phyloP scores from a whole-genome alignment of 2,797 vertebrate species.

The Vireo griseus region DNA sequence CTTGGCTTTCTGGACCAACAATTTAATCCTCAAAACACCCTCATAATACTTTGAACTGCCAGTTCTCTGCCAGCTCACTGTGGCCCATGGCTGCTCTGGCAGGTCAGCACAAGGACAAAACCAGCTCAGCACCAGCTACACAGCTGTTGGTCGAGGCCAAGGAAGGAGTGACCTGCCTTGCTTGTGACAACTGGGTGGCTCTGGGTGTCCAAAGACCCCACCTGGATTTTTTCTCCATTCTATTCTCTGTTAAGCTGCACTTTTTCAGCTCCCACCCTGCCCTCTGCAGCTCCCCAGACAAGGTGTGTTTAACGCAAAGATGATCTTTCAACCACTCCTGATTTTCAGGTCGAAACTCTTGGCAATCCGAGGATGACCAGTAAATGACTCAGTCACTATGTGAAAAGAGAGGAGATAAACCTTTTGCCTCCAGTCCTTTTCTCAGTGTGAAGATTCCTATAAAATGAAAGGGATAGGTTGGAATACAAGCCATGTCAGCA shows the following conservation, averaged over 20 bases:
- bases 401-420: background rate
- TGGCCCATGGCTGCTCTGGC: background rate
- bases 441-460: background rate
- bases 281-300: background rate
- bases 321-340: background rate
- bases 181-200: background rate
- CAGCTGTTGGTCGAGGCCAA: fast-evolving
- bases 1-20: background rate
- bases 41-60: background rate
- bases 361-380: background rate
- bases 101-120: background rate
- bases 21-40: background rate
- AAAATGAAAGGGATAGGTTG: background rate
- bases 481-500: background rate
- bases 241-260: background rate
- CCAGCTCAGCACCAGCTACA: background rate
- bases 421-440: background rate
- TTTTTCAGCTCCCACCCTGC: background rate
- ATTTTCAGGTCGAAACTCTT: background rate
- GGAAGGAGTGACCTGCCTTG: background rate
- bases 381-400: background rate
- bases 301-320: background rate
- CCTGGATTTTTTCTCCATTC: background rate
- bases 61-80: background rate
- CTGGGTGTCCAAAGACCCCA: background rate